Evolutionary conservation across 30 jellyfish, hydroid and myxozoan genomes (phyloP).

Genomic region (Clytia hemisphaerica): DNA sequence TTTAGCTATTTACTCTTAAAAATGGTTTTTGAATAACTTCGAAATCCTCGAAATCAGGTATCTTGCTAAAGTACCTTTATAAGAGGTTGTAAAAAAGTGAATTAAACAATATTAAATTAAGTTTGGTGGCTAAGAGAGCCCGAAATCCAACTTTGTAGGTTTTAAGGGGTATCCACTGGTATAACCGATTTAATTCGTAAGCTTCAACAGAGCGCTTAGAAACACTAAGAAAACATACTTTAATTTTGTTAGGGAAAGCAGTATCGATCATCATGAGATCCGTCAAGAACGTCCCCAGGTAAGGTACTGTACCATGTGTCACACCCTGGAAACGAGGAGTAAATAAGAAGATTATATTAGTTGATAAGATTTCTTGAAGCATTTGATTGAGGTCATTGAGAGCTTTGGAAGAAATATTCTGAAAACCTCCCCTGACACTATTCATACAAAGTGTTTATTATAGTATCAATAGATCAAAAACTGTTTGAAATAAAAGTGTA

Average conservation of each 20-base stretch:
- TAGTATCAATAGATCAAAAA: background rate
- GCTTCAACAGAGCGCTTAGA: background rate
- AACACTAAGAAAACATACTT: slow-evolving; percentile 26
- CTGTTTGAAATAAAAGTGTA: background rate
- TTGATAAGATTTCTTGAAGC: too few species aligned
- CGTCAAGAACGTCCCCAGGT: slow-evolving; percentile 81
- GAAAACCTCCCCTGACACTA: background rate
- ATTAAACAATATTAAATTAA: too few species aligned
- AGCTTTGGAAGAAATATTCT: background rate
- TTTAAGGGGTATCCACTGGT: too few species aligned
- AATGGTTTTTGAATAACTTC: too few species aligned
- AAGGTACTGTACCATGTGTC: slow-evolving; percentile 93
- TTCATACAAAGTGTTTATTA: background rate
- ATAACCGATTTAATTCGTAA: background rate
- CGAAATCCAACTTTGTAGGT: too few species aligned
- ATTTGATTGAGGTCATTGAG: too few species aligned
- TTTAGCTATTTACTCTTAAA: too few species aligned
- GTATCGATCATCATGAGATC: slow-evolving; percentile 88
- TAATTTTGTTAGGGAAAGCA: slow-evolving; percentile 58
- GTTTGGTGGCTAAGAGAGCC: too few species aligned
- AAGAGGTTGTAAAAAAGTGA: too few species aligned
- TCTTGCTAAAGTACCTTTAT: background rate
- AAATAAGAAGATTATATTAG: too few species aligned
- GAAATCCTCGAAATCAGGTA: too few species aligned
- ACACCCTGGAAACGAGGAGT: slow-evolving; percentile 60